phyloP scores from a whole-genome alignment of 1,140 invertebrate genomes.

The Meloidogyne exigua region DNA sequence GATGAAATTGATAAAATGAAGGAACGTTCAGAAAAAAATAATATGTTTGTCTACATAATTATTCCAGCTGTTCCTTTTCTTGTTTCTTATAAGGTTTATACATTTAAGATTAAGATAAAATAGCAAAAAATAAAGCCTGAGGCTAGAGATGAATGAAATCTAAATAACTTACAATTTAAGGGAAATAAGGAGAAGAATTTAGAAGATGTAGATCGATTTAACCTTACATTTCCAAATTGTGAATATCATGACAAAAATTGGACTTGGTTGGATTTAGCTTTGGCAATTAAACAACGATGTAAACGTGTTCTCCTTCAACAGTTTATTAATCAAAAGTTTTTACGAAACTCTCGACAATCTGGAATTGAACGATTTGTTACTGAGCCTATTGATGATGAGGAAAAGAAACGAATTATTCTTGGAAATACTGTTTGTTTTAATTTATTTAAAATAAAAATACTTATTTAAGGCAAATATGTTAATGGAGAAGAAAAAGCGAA shows the following conservation, averaged over 20 bases:
- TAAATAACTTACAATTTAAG: constrained; percentile 65
- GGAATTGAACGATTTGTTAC: constrained; percentile 32
- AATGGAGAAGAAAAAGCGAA: constrained; percentile 29
- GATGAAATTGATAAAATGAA: constrained; percentile 98
- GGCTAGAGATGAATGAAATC: too few species aligned
- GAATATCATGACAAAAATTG: constrained; percentile 80
- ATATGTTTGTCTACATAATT: constrained; percentile 96
- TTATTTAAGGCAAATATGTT: constrained; percentile 25
- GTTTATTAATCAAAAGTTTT: constrained; percentile 62
- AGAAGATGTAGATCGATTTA: constrained; percentile 88
- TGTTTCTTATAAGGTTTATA: constrained; percentile 79
- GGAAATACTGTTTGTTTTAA: constrained; percentile 42
- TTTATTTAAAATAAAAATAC: constrained; percentile 1
- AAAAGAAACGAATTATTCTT: constrained; percentile 62
- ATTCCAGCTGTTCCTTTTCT: constrained; percentile 88
- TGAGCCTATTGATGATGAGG: constrained; percentile 59
- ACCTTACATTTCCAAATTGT: constrained; percentile 70
- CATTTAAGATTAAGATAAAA: background rate
- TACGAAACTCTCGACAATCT: constrained; percentile 44
- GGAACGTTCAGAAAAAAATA: constrained; percentile 95
- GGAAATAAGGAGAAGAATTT: constrained; percentile 97
- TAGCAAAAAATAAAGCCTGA: too few species aligned
- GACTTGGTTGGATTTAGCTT: constrained; percentile 96
- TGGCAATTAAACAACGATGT: constrained; percentile 91
- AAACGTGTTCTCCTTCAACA: constrained; percentile 69